phyloP scores from a whole-genome alignment of 2,113 vertebrate species.

The Actinemys pallida region DNA sequence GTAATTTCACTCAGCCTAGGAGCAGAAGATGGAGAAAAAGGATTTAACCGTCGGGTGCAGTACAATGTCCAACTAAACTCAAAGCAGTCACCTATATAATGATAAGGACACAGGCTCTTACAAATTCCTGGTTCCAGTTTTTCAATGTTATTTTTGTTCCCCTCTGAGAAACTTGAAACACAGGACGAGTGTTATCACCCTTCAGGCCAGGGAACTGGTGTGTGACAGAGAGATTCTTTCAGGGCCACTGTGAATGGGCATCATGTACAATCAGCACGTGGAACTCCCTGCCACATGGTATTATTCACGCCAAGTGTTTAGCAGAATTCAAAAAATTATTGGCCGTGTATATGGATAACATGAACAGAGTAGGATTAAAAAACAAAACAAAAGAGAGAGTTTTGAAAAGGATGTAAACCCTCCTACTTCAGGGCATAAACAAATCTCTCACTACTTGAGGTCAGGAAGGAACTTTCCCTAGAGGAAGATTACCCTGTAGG shows the following conservation, averaged over 20 bases:
- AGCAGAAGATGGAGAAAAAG: neutral
- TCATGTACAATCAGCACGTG: neutral
- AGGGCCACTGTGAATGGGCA: neutral
- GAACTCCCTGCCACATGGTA: neutral
- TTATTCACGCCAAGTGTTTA: neutral
- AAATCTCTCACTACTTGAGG: neutral
- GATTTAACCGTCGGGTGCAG: neutral
- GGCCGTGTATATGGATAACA: slow-evolving; percentile 3
- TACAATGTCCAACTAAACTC: neutral
- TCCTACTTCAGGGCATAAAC: neutral
- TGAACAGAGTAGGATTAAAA: slow-evolving; percentile 27
- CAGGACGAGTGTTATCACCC: neutral
- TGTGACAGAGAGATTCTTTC: neutral
- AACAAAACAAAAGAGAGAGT: neutral
- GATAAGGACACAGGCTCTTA: neutral
- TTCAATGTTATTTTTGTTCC: neutral
- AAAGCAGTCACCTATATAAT: neutral
- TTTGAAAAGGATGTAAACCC: neutral
- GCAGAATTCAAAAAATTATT: neutral
- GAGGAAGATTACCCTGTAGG: neutral
- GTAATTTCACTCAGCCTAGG: neutral
- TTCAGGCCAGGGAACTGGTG: neutral
- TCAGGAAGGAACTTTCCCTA: neutral
- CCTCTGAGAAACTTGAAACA: neutral
- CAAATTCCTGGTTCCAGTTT: neutral